Evolutionary conservation across 2,888 invertebrate species (phyloP), one percentile per base, ranked within the genome.

Genomic region (Heliconius ismenius): DNA sequence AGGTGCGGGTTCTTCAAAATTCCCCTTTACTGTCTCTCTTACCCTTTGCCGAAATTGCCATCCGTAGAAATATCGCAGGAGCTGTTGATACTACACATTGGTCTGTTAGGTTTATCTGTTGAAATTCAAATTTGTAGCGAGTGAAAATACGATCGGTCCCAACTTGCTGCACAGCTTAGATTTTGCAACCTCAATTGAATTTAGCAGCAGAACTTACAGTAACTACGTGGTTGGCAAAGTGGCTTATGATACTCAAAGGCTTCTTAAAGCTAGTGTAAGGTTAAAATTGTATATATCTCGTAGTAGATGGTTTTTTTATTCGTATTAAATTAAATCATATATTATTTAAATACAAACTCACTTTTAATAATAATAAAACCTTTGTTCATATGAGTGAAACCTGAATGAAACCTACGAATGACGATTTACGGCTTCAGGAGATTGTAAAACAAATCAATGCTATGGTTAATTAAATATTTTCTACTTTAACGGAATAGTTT

Each of bases 81-180:
- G 84, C 86, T 88, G 89, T 88, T 85, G 86, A 84, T 84, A 84
- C 89, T 88, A 90, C 90, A 90, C 89, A 89, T 83, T 85, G 85
- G 83, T 86, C 88, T 89, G 88, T 86, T 26, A 86, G 88, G 87
- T 87, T 89, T 90, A 89, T 89, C 88, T 88, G 86, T 91, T 92
- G 91, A 93, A 93, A 88, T 92, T 92, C 92, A 92, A 91, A 93
- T 91, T 82, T 84, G 82, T 83, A 88, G 87, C 90, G 92, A 92
- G 92, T 93, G 92, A 89, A 88, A 90, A 91, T 88, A 86, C 88
- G 86, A 90, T 91, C 90, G 89, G 88, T 85, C 84, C 84, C 87
- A 90, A 91, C 90, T 91, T 91, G 89, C 90, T 87, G 86, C 85
- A 88, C 87, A 86, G 91, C 90, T 91, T 91, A 90, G 89, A 91